Conservation (phyloP, 1,140 invertebrate species). For the Brachionus calyciflorus region DNA sequence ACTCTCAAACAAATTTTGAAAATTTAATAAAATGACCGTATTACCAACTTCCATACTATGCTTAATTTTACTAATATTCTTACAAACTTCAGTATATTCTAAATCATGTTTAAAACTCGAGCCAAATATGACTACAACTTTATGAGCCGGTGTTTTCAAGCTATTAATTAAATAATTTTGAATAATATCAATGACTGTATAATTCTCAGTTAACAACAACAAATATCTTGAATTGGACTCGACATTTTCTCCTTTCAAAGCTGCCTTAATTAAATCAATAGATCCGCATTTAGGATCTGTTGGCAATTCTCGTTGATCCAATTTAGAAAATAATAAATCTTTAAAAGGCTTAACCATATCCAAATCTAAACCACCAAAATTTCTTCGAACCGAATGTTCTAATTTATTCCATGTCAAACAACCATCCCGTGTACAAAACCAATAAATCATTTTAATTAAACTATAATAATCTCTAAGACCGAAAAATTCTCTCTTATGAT, state of each 20-base stretch:
- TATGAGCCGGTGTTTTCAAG: not conserved
- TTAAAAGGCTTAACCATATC: slow-evolving; percentile 51
- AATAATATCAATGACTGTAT: not conserved
- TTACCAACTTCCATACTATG: slow-evolving; percentile 58
- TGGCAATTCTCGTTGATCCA: slow-evolving; percentile 40
- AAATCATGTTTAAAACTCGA: slow-evolving; percentile 37
- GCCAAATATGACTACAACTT: slow-evolving; percentile 40
- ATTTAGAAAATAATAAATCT: not conserved
- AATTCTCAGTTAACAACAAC: slow-evolving; percentile 2
- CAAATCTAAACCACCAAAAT: slow-evolving; percentile 53
- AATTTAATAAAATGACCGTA: slow-evolving; percentile 56
- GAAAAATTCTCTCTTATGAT: slow-evolving; percentile 55
- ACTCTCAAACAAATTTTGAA: slow-evolving; percentile 58
- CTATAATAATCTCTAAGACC: slow-evolving; percentile 59
- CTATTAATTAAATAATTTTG: slow-evolving; percentile 35
- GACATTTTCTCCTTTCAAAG: slow-evolving; percentile 18
- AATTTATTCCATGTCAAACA: slow-evolving; percentile 51
- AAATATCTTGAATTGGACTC: slow-evolving; percentile 44
- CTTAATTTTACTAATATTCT: slow-evolving; percentile 59
- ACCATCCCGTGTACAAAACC: slow-evolving; percentile 49
- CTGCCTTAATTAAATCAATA: slow-evolving; percentile 31
- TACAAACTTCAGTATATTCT: slow-evolving; percentile 52
- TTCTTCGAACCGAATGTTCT: slow-evolving; percentile 52
- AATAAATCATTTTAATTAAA: slow-evolving; percentile 55
- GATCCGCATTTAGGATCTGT: slow-evolving; percentile 45